phyloP scores from a whole-genome alignment of 1,140 invertebrate species.

The Ceratina calcarata region DNA sequence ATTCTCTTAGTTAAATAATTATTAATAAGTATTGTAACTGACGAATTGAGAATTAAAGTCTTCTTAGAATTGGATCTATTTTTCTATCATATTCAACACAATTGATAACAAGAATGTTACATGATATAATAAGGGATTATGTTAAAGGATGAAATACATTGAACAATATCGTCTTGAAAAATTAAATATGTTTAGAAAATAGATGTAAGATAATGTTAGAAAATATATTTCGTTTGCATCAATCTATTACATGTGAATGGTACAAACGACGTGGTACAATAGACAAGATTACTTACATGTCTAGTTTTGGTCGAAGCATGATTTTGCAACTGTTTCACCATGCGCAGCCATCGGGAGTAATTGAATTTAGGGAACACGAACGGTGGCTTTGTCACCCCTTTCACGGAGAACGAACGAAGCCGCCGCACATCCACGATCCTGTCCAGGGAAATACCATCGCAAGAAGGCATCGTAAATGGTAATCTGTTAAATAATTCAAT shows the following conservation, averaged over 20 bases:
- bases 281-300: background rate
- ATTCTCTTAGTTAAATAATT: background rate
- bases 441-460: conserved; percentile 39
- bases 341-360: conserved; percentile 28
- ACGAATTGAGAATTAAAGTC: no score
- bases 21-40: no score
- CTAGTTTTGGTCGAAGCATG: background rate
- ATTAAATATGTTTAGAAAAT: no score
- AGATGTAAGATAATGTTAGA: no score
- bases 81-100: no score
- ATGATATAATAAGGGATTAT: no score
- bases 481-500: conserved; percentile 42
- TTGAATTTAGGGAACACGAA: conserved; percentile 53
- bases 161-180: no score
- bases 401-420: conserved; percentile 52
- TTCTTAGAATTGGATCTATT: no score
- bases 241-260: background rate
- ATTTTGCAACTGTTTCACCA: conserved; percentile 31
- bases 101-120: no score
- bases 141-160: no score
- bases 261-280: background rate
- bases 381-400: conserved; percentile 12
- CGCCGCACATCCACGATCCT: conserved; percentile 44
- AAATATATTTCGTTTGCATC: no score
- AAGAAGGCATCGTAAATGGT: conserved; percentile 55